These are phyloP conservation scores for Australoheros scitulus DNA, from an alignment of 2,113 vertebrate genomes.

Conservation along the genomic window DNA sequence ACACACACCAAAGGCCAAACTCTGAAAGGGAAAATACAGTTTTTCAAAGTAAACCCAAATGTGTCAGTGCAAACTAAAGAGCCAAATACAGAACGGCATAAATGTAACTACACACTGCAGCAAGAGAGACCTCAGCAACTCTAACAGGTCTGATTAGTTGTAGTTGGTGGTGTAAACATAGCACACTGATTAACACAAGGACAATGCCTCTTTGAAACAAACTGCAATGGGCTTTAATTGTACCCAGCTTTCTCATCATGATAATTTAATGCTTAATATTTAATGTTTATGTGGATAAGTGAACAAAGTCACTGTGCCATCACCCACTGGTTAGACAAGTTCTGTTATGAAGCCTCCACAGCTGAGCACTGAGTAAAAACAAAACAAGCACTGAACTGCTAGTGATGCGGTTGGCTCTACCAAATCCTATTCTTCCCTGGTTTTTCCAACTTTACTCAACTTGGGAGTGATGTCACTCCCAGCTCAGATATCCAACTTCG, in stretches of 20 bases:
- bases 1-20: neutral
- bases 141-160: neutral
- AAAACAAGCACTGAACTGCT: too few relatives aligned
- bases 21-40: neutral
- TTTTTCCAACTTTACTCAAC: too few relatives aligned
- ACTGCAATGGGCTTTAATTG: too few relatives aligned
- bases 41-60: neutral
- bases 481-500: too few relatives aligned
- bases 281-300: neutral
- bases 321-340: too few relatives aligned
- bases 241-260: neutral
- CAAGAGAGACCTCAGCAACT: neutral
- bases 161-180: neutral
- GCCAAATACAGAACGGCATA: neutral
- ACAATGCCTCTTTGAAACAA: neutral
- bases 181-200: neutral
- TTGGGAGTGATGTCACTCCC: too few relatives aligned
- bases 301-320: neutral
- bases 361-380: too few relatives aligned
- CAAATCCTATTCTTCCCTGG: too few relatives aligned
- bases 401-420: too few relatives aligned
- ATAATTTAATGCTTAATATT: neutral
- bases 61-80: neutral
- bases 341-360: too few relatives aligned
- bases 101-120: neutral